These are phyloP conservation scores for Drosophila rufa DNA, from an alignment of 1,140 invertebrate species.

Conservation along the genomic window DNA sequence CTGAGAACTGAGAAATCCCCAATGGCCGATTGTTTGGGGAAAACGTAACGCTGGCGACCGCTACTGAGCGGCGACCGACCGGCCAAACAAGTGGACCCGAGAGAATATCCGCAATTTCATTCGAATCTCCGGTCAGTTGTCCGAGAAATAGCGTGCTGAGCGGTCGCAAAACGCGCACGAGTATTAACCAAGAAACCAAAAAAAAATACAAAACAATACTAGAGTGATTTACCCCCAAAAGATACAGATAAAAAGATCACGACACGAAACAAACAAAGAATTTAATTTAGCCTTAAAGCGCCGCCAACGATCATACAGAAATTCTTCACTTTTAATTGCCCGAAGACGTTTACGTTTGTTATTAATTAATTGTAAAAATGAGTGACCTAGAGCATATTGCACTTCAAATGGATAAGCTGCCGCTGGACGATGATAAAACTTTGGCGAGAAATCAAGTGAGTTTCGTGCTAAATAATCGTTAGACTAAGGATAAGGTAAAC, in stretches of 20 bases:
- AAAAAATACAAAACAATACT: background rate
- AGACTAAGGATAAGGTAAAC: slow-evolving; percentile 1
- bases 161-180: slow-evolving; percentile 59
- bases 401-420: slow-evolving; percentile 60
- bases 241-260: slow-evolving; percentile 33
- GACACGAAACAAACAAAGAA: slow-evolving; percentile 57
- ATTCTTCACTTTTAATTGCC: slow-evolving; percentile 39
- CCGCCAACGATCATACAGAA: slow-evolving; percentile 9
- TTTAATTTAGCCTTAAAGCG: slow-evolving; percentile 11
- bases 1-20: slow-evolving; percentile 41
- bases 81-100: slow-evolving; percentile 45
- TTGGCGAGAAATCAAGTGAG: slow-evolving; percentile 55
- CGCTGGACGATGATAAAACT: slow-evolving; percentile 22
- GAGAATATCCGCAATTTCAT: slow-evolving; percentile 30
- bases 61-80: background rate
- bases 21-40: slow-evolving; percentile 28
- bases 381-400: slow-evolving; percentile 58
- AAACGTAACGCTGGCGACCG: slow-evolving; percentile 24
- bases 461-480: background rate
- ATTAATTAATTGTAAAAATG: slow-evolving; percentile 57
- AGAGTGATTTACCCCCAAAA: slow-evolving; percentile 14
- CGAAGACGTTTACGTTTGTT: slow-evolving; percentile 21
- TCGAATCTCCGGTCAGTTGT: slow-evolving; percentile 55
- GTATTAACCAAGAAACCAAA: slow-evolving; percentile 18
- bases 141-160: slow-evolving; percentile 65